Conservation (phyloP, 1,140 invertebrate genomes). For the Camponotus floridanus region DNA sequence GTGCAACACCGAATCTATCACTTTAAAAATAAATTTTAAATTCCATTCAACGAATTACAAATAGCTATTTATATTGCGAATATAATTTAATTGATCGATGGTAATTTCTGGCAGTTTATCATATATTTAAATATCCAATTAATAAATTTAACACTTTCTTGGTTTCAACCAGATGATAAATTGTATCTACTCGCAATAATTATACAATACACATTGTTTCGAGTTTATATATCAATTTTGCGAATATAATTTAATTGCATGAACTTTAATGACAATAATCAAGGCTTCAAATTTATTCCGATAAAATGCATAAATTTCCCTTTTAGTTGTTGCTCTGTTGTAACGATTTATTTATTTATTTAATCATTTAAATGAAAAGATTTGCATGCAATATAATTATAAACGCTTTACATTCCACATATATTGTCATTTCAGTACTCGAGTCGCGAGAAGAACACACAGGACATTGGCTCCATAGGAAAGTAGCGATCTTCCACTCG, state of each 20-base stretch:
- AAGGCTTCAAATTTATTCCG: conserved; percentile 18
- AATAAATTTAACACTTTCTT: conserved; percentile 12
- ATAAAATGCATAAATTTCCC: neutral
- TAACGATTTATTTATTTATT: neutral
- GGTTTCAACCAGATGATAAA: neutral
- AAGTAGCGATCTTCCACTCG: conserved; percentile 21
- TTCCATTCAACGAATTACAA: neutral
- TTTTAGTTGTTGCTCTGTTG: neutral
- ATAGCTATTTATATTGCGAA: conserved; percentile 1
- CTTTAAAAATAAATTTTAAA: neutral
- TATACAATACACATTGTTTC: conserved; percentile 12
- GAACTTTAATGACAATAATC: conserved; percentile 13
- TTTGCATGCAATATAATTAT: neutral
- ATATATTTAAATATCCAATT: conserved; percentile 36
- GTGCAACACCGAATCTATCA: neutral
- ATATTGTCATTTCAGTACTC: neutral
- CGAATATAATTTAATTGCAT: conserved; percentile 42
- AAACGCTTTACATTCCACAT: too few relatives aligned
- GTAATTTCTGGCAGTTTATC: neutral
- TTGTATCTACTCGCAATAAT: conserved; percentile 26
- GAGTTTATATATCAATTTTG: conserved; percentile 6
- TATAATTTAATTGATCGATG: neutral
- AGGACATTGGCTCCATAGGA: neutral
- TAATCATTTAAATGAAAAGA: too few relatives aligned
- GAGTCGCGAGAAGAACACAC: neutral